Conservation (phyloP, 2,888 invertebrate genomes). For the Andricus quercusramuli region DNA sequence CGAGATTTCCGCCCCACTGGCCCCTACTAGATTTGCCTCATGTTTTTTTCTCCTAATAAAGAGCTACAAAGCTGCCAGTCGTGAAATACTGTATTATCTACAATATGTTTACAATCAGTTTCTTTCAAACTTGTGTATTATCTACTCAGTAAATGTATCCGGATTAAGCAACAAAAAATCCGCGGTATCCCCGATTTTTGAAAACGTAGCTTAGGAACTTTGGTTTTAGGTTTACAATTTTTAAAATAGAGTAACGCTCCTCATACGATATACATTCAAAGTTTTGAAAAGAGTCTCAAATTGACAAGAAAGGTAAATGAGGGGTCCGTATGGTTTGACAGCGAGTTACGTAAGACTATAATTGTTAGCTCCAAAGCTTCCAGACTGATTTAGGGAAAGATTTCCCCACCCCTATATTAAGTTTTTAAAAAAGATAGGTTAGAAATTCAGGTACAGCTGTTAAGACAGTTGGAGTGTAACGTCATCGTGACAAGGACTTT, state of each 20-base stretch:
- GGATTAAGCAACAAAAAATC: not conserved
- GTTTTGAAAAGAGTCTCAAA: not conserved
- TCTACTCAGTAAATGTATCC: not conserved
- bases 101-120: not conserved
- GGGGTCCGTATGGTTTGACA: constrained; percentile 70
- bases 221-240: not conserved
- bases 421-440: not conserved
- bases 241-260: not conserved
- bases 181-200: not conserved
- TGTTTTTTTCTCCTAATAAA: not conserved
- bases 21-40: not conserved
- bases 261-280: not conserved
- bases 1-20: constrained; percentile 53
- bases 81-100: not conserved
- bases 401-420: not conserved
- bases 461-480: constrained; percentile 37
- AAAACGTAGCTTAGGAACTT: not conserved
- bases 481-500: constrained; percentile 39
- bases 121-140: not conserved
- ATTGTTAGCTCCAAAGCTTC: constrained; percentile 49
- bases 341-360: constrained; percentile 70
- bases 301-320: constrained; percentile 35
- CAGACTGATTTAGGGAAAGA: constrained; percentile 33
- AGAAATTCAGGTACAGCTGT: constrained; percentile 41
- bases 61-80: not conserved